Evolutionary conservation across 2,888 invertebrate genomes (phyloP), one percentile per base, ranked within the genome.

Genomic region (Operophtera brumata): DNA sequence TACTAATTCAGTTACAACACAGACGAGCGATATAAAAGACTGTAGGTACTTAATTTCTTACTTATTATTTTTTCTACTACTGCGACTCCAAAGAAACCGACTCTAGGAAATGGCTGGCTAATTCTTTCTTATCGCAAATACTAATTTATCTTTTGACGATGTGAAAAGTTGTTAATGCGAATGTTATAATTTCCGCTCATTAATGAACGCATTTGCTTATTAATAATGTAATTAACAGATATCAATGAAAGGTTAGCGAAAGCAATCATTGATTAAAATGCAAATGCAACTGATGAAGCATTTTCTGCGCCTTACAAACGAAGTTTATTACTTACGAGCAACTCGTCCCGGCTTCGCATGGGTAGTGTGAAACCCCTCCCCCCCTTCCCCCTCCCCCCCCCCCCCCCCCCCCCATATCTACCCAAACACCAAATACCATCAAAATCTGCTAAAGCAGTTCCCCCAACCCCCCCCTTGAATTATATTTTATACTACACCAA

Each of bases 61-160:
- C 35, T 25, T 35, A 34, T 43, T 8, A 14, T 5, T 14, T 30
- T 40, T 20, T 39, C 8, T 20, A 13, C 13, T 13, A 26, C 1
- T 28, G 10, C 14, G 28, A 36, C 45, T 45, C 50, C 53, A 57
- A 61, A 61, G 57, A 36, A 11, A 37, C 57, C 57, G 55, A 20
- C 37, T 35, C 32, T 14, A 35, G n/a, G 34, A 46, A 40, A 35
- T 40, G n/a, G 8, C 8, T 32, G 25, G 39, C 14, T 30, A 7
- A 47, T 54, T 47, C 37, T 50, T 47, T 57, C 25, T 8, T n/a
- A 59, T 48, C 50, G 59, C 57, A 63, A 34, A 59, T 63, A 59
- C 51, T 49, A 59, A 61, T 59, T 49, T 43, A 32, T 46, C 55
- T 54, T 35, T 39, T 44, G 40, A 42, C 41, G 35, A 30, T 32